Base-by-base conservation (phyloP, 2,888 invertebrate genomes). In the Hipparchia sbordonii region DNA sequence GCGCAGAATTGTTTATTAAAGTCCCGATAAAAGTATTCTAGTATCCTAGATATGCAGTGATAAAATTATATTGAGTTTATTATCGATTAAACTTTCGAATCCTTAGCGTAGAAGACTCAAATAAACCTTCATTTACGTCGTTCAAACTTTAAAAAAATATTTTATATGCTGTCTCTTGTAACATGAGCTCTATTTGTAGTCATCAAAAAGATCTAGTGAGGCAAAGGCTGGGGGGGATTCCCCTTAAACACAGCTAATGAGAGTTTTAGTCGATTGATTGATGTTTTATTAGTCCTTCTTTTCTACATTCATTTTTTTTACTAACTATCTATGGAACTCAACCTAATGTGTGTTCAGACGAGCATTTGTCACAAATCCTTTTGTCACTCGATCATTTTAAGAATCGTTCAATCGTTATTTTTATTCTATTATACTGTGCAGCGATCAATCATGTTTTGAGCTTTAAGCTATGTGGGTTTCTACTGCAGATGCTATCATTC, bases 201-300 rank as follows among this genome's bases (percentile, higher is more conserved):
- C 23, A 23, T 23, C 23, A 23, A 23, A 23, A 23, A 23, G 23
- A 23, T 23, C 23, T 23, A 23, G 23, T 23, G 23, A 23, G 23
- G 23, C 23, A 23, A 23, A 23, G 23, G 23, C 23, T 23, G 23
- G 23, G 23, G 23, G 23, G 23, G 23, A 23, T 23, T 88, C 85
- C 86, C 89, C 88, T 90, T 90, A 89, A 91, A 92, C 89, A 87
- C 86, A 89, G 84, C 87, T 89, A 88, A 91, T 89, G 87, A 88
- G 87, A 86, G 86, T 85, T 85, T 86, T 84, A 79, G 82, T 79
- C 80, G 81, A 81, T 86, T 89, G 90, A 91, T 90, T 88, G 89
- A 90, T 90, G 87, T 81, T 82, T 80, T 82, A 79, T 80, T 77
- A 77, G 78, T 77, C 78, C 72, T 68, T 65, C 39, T 57, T 68